Conservation (phyloP, 2,797 vertebrate species). For the Acanthis flammea region DNA sequence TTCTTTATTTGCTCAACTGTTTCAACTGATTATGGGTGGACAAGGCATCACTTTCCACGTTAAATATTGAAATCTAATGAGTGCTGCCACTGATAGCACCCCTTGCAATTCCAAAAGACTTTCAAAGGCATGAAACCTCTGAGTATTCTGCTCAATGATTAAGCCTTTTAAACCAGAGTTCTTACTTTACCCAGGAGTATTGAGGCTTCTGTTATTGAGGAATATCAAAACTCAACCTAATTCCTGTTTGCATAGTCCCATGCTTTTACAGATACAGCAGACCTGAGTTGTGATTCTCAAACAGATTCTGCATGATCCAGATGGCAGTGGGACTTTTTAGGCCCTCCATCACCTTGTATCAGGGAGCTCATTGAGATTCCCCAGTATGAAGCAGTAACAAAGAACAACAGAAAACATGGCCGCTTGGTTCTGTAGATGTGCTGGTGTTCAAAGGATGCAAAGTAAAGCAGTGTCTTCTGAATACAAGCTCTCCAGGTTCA, state of each 20-base stretch:
- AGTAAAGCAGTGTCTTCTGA: not conserved
- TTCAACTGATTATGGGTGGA: not conserved
- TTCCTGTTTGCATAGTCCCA: not conserved
- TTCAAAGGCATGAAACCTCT: not conserved
- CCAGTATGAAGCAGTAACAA: not conserved
- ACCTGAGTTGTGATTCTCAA: fast-evolving
- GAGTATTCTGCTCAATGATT: not conserved
- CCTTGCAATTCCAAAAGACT: not conserved
- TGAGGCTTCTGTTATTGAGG: not conserved
- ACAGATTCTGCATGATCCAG: not conserved
- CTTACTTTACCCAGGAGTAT: not conserved
- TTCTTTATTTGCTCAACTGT: not conserved
- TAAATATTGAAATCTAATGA: not conserved
- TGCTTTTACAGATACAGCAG: not conserved
- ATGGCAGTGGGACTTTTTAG: not conserved
- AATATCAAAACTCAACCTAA: not conserved
- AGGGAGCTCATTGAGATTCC: not conserved
- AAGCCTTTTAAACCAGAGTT: not conserved
- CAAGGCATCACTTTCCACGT: not conserved
- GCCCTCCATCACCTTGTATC: not conserved
- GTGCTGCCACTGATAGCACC: not conserved
- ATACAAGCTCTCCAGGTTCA: not conserved
- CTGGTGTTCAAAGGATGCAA: not conserved
- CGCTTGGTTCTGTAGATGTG: not conserved
- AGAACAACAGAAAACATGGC: not conserved